phyloP scores from a whole-genome alignment of 2,888 invertebrate genomes.

The Campopleginae sp. region DNA sequence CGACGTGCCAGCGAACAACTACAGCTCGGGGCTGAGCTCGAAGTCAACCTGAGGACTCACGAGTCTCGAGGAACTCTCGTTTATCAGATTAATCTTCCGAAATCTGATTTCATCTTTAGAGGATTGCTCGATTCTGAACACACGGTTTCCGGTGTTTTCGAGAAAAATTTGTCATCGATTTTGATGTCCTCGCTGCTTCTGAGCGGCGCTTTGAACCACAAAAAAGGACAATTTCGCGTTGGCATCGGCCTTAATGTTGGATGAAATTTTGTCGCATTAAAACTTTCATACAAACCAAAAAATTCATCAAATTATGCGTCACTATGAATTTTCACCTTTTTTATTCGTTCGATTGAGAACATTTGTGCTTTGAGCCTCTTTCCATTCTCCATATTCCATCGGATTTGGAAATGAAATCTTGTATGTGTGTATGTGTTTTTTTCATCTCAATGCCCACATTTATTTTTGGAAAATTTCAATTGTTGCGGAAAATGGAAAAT shows the following conservation, averaged over 20 bases:
- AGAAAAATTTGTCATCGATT: conserved; percentile 87
- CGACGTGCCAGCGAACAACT: conserved; percentile 87
- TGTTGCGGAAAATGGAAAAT: not conserved
- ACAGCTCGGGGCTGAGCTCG: conserved; percentile 88
- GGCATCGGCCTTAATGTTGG: conserved; percentile 87
- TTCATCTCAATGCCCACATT: not conserved
- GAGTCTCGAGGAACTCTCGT: conserved; percentile 87
- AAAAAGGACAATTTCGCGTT: conserved; percentile 86
- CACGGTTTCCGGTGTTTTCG: conserved; percentile 87
- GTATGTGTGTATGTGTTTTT: not conserved
- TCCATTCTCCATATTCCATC: not conserved
- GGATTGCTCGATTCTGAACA: conserved; percentile 87
- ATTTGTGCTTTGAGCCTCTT: conserved; percentile 7
- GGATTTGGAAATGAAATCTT: not conserved
- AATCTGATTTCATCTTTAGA: conserved; percentile 87
- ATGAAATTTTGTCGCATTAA: conserved; percentile 49
- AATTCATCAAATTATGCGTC: not conserved
- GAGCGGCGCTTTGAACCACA: conserved; percentile 88
- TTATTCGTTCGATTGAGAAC: conserved; percentile 32
- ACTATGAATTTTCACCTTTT: not conserved
- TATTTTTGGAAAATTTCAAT: not conserved
- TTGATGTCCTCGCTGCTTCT: conserved; percentile 87
- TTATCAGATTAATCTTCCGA: conserved; percentile 88
- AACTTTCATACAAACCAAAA: not conserved
- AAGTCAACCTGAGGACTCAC: conserved; percentile 86